phyloP scores from a whole-genome alignment of 1,140 invertebrate species.

The Drosophila sechellia region DNA sequence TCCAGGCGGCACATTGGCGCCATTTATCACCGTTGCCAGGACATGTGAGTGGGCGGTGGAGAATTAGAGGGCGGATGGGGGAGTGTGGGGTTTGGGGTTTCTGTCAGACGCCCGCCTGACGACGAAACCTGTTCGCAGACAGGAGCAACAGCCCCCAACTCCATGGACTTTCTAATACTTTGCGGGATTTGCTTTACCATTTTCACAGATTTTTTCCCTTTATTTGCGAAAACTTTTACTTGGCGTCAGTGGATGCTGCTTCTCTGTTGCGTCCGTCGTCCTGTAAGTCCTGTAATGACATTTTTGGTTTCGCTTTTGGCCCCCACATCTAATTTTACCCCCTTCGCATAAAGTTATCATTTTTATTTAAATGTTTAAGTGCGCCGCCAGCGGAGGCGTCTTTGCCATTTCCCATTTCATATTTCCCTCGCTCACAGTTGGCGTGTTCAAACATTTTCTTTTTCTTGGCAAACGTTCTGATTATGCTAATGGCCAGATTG shows the following conservation, averaged over 20 bases:
- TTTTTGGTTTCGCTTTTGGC: slow-evolving; percentile 48
- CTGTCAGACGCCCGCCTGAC: slow-evolving; percentile 55
- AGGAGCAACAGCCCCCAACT: slow-evolving; percentile 34
- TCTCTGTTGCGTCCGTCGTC: slow-evolving; percentile 63
- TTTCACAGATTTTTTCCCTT: slow-evolving; percentile 20
- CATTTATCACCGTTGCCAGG: slow-evolving; percentile 83
- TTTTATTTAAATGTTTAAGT: slow-evolving; percentile 83
- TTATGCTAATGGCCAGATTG: slow-evolving; percentile 72
- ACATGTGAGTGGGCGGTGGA: slow-evolving; percentile 51
- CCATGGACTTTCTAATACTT: slow-evolving; percentile 65
- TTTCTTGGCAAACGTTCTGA: slow-evolving; percentile 62
- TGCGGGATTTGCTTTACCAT: slow-evolving; percentile 45
- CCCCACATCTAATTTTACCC: slow-evolving; percentile 61
- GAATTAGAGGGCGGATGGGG: slow-evolving; percentile 8
- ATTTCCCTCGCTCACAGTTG: too few species aligned
- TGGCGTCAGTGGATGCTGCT: slow-evolving; percentile 64
- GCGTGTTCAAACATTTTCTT: slow-evolving; percentile 53
- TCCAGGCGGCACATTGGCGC: slow-evolving; percentile 81
- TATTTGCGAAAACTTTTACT: slow-evolving; percentile 71
- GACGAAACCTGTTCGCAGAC: slow-evolving; percentile 75
- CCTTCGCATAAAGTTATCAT: slow-evolving; percentile 81
- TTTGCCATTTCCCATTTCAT: background rate
- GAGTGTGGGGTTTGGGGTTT: background rate
- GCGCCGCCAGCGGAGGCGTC: slow-evolving; percentile 21
- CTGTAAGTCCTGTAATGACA: slow-evolving; percentile 69